Evolutionary conservation across 37 sponge, comb jelly and placozoan genomes (phyloP).

Genomic region (Hexactinellida sp.): DNA sequence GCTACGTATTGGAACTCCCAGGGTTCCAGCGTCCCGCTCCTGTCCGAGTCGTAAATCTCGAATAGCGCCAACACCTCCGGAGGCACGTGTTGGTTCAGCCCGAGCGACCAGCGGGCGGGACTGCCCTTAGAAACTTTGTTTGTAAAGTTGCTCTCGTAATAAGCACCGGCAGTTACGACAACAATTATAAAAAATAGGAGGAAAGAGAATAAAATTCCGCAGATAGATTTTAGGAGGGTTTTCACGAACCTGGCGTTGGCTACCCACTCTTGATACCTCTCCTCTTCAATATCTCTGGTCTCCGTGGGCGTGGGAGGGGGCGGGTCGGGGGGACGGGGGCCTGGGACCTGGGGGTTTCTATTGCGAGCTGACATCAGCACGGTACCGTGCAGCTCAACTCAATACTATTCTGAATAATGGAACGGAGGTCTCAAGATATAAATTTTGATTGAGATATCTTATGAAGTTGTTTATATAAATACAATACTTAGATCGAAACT

Average conservation of each 20-base stretch:
- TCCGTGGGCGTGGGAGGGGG: neutral
- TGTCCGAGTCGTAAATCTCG: conserved; percentile 34
- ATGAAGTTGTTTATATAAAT: too few relatives aligned
- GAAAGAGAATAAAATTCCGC: neutral
- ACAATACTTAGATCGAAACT: too few relatives aligned
- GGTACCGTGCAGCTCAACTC: neutral
- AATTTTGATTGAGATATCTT: too few relatives aligned
- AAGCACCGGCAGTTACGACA: neutral
- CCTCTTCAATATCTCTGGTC: neutral
- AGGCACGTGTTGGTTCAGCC: neutral
- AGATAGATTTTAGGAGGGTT: neutral
- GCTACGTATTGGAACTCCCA: conserved; percentile 38
- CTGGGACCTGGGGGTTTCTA: neutral
- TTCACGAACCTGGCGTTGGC: neutral
- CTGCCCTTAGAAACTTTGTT: neutral
- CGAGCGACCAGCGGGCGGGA: neutral
- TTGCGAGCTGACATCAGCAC: conserved; percentile 2
- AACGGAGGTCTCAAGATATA: too few relatives aligned
- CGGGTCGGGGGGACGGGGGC: neutral
- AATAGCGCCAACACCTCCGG: conserved; percentile 39
- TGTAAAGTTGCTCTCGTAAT: neutral
- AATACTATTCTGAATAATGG: too few relatives aligned
- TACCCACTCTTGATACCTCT: neutral
- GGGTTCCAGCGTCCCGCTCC: conserved; percentile 45
- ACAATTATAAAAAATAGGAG: neutral